These are phyloP conservation scores for Anguilla marmorata DNA, from an alignment of 2,797 vertebrate genomes.

Conservation along the genomic window DNA sequence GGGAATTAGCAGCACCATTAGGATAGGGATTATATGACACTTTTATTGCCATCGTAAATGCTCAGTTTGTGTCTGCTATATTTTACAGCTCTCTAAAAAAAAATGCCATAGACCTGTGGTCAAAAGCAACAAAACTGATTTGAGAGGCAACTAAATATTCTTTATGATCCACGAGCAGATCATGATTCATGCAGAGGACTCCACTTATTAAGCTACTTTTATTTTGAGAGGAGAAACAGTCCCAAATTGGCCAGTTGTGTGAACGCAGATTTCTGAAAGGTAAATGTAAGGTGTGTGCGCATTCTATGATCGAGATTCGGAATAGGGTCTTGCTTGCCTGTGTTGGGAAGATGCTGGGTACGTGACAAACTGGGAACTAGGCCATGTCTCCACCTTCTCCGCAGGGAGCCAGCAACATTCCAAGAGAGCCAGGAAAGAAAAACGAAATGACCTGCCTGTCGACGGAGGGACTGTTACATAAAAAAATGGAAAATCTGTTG, in stretches of 20 bases:
- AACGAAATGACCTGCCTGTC: conserved; percentile 45
- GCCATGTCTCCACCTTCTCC: conserved; percentile 59
- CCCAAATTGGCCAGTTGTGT: background rate
- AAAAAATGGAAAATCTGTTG: conserved; percentile 33
- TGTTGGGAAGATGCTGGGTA: conserved; percentile 16
- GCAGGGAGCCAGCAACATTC: conserved; percentile 47
- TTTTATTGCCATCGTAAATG: background rate
- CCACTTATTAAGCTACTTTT: too few species aligned
- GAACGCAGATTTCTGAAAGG: background rate
- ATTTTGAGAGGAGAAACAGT: background rate
- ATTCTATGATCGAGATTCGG: background rate
- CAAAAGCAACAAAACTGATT: background rate
- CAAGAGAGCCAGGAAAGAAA: conserved; percentile 49
- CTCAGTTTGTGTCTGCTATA: background rate
- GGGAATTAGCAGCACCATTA: background rate
- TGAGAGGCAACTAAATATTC: background rate
- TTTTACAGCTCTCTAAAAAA: background rate
- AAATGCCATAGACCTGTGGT: background rate
- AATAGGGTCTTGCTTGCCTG: background rate
- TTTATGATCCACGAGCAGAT: background rate
- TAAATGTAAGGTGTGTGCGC: background rate
- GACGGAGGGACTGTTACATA: conserved; percentile 38
- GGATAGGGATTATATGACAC: background rate
- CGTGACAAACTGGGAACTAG: conserved; percentile 50
- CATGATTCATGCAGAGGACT: background rate